Base-by-base conservation (phyloP, 2,888 invertebrate species). In the Priocnemis perturbator region DNA sequence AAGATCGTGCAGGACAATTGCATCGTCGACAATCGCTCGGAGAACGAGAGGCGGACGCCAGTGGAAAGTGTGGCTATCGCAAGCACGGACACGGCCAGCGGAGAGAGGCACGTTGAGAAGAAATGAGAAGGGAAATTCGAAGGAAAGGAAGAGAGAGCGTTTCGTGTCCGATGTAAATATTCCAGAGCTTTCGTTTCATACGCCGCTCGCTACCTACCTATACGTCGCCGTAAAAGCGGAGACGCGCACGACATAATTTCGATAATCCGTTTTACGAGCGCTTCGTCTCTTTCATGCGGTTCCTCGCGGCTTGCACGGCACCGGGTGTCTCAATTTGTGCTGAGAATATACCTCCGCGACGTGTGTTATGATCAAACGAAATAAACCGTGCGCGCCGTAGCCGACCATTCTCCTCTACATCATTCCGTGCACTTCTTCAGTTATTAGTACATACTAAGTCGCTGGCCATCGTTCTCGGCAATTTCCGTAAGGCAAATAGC, bases 1-100 rank as follows among this genome's bases (percentile, higher is more conserved):
- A 15, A 73, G 74, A 74, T 73, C 64, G 73, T 48, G 57, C 69
- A 17, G 52, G 11, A 45, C 69, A 73, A 74, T 74, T 69, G 73
- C 70, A 67, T 72, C 69, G 21, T 20, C 67, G 50, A 17, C 5
- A 17, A 50, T 50, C 50, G 50, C 17, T 3, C 50, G 50, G 17
- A 50, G 50, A 50, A 50, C 47, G 17, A 19, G 14, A 17, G 5
- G 50, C 17, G 15, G 15, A 47, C n/a, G n/a, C 50, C 50, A 17
- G 19, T 37, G 37, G 37, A 37, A 37, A 37, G 37, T 37, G 11
- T 37, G 37, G 50, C 50, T 50, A 50, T 50, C 50, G 50, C 50
- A 50, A 17, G 50, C 17, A 19, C 19, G 19, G 4, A 19, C 26
- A n/a, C n/a, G n/a, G n/a, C n/a, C n/a, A n/a, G n/a, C 50, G 50